Conservation (phyloP, 2,797 vertebrate species). For the Ambastaia sidthimunki region DNA sequence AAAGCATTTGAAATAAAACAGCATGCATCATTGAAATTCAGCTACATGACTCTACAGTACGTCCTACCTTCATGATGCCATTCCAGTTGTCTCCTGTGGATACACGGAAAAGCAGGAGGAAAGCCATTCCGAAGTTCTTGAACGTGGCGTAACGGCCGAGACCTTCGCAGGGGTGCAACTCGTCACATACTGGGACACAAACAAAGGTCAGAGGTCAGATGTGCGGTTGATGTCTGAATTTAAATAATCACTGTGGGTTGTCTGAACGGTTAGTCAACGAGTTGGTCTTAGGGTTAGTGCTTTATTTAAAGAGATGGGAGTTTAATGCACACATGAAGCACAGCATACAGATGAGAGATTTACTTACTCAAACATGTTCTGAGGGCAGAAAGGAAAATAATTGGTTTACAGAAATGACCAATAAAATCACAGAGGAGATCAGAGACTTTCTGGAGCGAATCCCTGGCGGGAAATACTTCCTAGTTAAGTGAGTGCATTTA, state of each 20-base stretch:
- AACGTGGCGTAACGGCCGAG: slow-evolving; percentile 95
- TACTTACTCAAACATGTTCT: no score
- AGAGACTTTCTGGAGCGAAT: no score
- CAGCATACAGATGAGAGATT: no score
- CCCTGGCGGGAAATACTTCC: no score
- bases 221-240: not conserved
- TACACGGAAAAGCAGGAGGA: slow-evolving; percentile 94
- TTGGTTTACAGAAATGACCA: no score
- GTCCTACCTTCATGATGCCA: slow-evolving; percentile 96
- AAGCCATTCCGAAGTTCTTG: slow-evolving; percentile 98
- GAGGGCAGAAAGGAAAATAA: no score
- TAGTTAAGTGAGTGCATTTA: no score
- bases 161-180: slow-evolving; percentile 92
- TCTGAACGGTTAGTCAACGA: no score
- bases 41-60: not conserved
- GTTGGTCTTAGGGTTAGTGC: no score
- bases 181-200: slow-evolving; percentile 85
- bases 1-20: slow-evolving; percentile 5
- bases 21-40: slow-evolving; percentile 21
- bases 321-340: no score
- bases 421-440: no score
- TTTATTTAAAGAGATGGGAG: no score
- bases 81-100: slow-evolving; percentile 99
- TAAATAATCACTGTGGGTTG: not conserved
- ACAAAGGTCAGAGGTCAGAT: slow-evolving; percentile 8